A percentile compares a stretch with the other conserved stretches of the same genome.
phyloP scores from a whole-genome alignment of 2,797 vertebrate species.

The Epinephelus awoara region DNA sequence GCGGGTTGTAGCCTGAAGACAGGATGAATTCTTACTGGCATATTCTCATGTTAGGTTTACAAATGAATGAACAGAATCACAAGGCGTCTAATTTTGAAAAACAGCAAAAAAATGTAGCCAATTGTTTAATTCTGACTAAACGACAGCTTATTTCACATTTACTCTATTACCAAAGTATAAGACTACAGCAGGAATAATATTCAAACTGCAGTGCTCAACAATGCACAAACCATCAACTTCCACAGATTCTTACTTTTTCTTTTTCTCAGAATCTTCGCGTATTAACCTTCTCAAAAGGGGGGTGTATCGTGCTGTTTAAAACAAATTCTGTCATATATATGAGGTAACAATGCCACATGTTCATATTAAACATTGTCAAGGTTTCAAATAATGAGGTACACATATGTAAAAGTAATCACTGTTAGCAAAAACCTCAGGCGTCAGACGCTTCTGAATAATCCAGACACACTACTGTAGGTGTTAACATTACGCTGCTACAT shows the following conservation, averaged over 20 bases:
- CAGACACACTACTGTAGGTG: too few species aligned
- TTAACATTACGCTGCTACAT: too few species aligned
- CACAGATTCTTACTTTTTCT: conserved; percentile 6
- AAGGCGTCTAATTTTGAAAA: neutral
- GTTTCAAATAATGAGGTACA: too few species aligned
- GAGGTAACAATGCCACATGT: too few species aligned
- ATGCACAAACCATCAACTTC: conserved; percentile 2
- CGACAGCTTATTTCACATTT: neutral
- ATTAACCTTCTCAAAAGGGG: neutral
- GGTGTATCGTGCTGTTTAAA: too few species aligned
- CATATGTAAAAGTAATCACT: too few species aligned
- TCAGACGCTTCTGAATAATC: too few species aligned
- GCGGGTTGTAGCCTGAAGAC: neutral
- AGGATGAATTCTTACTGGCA: neutral
- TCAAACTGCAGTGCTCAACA: neutral
- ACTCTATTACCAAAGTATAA: neutral
- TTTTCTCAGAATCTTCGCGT: neutral
- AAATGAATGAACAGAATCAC: neutral
- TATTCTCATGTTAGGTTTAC: neutral
- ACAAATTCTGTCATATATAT: too few species aligned
- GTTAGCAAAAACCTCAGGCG: too few species aligned
- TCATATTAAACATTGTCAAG: too few species aligned
- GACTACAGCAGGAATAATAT: conserved; percentile 2
- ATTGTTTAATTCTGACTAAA: neutral
- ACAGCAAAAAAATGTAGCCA: neutral